Base-by-base conservation (phyloP, 1,140 invertebrate species). In the Hormaphis cornu region DNA sequence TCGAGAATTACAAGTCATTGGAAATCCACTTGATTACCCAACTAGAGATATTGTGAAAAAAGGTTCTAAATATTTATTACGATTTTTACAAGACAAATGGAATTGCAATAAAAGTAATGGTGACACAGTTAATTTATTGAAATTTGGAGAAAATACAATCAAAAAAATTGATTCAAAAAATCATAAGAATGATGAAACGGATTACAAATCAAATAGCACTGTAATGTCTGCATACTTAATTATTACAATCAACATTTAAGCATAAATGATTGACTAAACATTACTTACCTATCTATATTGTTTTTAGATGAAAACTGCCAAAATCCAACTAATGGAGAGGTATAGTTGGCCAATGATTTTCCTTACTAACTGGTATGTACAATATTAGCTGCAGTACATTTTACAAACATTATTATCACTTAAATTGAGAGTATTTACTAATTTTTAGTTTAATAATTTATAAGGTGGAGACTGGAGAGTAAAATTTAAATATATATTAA, bases 261-360 rank as follows among this genome's bases (percentile, higher is more conserved):
- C 4, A n/a, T 44, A 44, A 33, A 20, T 54, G 16, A 35, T 33
- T 22, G 16, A 50, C 16, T 50, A 50, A 37, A 37, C 14, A 37
- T n/a, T n/a, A n/a, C n/a, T n/a, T n/a, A n/a, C n/a, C n/a, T n/a
- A n/a, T n/a, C n/a, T n/a, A n/a, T n/a, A n/a, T n/a, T n/a, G n/a
- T n/a, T n/a, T n/a, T 56, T 56, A 56, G 53, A 56, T 22, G 18
- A 12, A 22, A 22, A 35, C 10, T 3, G 46, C 59, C 30, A 63
- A 46, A 63, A 63, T 16, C 42, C 42, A 44, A 18, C 10, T 63
- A 6, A 63, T 63, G 59, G 59, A 63, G 14, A 63, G 26, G 48
- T 63, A 63, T 44, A 63, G 59, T 63, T 63, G 59, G 59, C 59
- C 59, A 33, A 63, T 46, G 42, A 63, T 63, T 33, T 63, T 48